phyloP scores from a whole-genome alignment of 2,113 vertebrate genomes.

The Phylloscopus whistleri region DNA sequence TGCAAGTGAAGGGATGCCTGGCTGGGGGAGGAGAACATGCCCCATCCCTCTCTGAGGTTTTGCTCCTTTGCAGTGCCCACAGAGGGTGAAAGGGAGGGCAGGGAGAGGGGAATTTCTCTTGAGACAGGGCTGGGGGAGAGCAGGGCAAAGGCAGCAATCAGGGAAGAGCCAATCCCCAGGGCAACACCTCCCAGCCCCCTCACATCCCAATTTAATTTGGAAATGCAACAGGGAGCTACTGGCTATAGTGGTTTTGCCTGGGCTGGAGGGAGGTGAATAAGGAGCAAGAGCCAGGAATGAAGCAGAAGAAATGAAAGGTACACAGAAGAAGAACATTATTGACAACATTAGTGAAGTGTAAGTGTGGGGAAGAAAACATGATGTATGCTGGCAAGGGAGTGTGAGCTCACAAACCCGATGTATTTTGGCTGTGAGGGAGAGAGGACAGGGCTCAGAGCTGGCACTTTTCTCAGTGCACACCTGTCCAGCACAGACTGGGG shows the following conservation, averaged over 20 bases:
- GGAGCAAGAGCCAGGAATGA: neutral
- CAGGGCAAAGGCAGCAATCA: neutral
- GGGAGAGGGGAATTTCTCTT: neutral
- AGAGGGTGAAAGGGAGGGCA: neutral
- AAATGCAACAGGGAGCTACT: neutral
- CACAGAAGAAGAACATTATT: neutral
- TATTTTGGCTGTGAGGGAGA: neutral
- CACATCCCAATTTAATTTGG: neutral
- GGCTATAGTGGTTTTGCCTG: neutral
- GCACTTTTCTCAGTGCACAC: neutral
- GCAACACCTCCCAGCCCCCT: neutral
- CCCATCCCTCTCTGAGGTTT: neutral
- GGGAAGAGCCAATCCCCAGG: neutral
- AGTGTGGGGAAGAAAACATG: neutral
- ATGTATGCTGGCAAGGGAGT: neutral
- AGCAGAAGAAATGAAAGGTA: neutral
- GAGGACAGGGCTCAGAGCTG: neutral
- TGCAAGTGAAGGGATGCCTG: neutral
- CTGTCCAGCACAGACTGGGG: neutral
- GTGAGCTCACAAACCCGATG: neutral
- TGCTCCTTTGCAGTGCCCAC: rapidly evolving
- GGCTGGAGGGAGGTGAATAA: neutral
- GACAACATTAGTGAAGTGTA: neutral
- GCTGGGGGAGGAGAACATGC: neutral
- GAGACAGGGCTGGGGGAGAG: neutral